Evolutionary conservation across 2,113 vertebrate genomes (phyloP), one percentile per base, ranked within the genome.

Genomic region (Isichthys henryi): DNA sequence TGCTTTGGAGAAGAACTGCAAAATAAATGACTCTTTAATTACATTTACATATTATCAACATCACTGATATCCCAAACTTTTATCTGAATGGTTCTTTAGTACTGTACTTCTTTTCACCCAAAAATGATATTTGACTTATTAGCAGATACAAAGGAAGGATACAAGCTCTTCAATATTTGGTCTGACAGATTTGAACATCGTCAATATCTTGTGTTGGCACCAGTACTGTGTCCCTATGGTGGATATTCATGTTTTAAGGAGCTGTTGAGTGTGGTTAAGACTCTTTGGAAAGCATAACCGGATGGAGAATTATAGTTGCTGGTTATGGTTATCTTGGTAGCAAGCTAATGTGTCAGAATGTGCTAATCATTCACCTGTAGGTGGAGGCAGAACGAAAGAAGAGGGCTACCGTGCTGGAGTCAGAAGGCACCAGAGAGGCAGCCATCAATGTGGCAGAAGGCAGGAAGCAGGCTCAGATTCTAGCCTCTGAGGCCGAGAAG

Each of bases 391-490:
- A 99, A 92, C 94, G 98, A 21, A 96, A 94, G 93, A 99, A 99
- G 92, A 96, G 98, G 80, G 98, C 98, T 0, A 99, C 97, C 0
- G 97, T 99, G 90, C 94, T 99, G 93, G 98, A 99, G 91, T 99
- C 98, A 0, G 98, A 99, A 92, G 98, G 98, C n/a, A 95, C 95
- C 0, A 96, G 98, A 50, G 98, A 99, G 77, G 94, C 98, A 0
- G 98, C 96, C 43, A 99, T 99, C 92, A 99, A 98, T 0, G 97
- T 99, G 85, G 98, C 98, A 0, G 98, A 99, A 91, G 98, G 98
- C 15, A 93, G 95, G 92, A 99, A 99, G 92, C 98, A 97, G 92
- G 94, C 98, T 17, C 98, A 98, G 95, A 99, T 99, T 91, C 94
- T 99, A 93, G 98, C 97, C 0, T 99, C 98, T 0, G 98, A 99